Base-by-base conservation (phyloP, 2,113 vertebrate species). In the Tachysurus vachellii region DNA sequence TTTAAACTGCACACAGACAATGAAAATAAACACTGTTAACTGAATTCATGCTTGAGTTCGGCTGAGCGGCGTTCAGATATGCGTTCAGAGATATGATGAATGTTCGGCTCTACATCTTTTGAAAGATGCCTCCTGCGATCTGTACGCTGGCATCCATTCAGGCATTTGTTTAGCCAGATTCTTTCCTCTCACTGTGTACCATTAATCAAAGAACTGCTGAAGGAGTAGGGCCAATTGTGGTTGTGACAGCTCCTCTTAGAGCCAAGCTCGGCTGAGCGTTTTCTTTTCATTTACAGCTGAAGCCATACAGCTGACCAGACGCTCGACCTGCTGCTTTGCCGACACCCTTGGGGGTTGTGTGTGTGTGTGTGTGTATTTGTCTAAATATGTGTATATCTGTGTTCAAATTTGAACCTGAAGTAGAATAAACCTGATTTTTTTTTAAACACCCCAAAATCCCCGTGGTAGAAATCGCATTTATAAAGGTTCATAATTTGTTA, bases 301-400 rank as follows among this genome's bases (percentile, higher is more conserved):
- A 83, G n/a, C 66, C 44, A n/a, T 79, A 28, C 86, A 83, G 70
- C 31, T 85, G 82, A 83, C 83, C 88, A 85, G 54, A 75, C 81
- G 77, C 54, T 82, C 79, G 70, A 68, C 86, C 83, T 83, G 85
- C 84, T 61, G 85, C 84, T 89, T 85, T 85, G 62, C 53, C 70
- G 28, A n/a, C 68, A 50, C 26, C 61, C 85, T 81, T 26, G 54
- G 57, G n/a, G 57, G 87, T n/a, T 83, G 71, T 59, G 42, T 73
- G 5, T 66, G 7, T 83, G 71, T 59, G 42, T 73, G 5, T 66
- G 7, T 16, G n/a, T 71, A 54, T 53, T 66, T 53, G 50, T 57
- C 1, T 62, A 26, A 1, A 12, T 26, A 36, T 61, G 21, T 61
- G 4, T 61, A 4, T 21, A 56, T 66, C 31, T 64, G 28, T 70